These are phyloP conservation scores for Brachypodius melanocephalos DNA, from an alignment of 2,113 vertebrate species.

Conservation along the genomic window DNA sequence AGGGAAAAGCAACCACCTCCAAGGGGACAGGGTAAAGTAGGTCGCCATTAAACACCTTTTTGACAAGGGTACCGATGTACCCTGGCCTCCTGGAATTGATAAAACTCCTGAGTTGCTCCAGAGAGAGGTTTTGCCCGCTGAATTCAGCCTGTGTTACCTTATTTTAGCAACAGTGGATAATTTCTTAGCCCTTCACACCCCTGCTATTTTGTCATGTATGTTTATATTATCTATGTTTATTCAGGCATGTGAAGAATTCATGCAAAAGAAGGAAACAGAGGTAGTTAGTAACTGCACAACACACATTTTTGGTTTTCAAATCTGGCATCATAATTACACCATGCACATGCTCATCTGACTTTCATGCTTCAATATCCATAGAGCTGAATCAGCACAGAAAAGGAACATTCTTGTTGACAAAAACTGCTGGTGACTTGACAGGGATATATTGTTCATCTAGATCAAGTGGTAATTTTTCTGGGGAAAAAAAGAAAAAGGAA, in stretches of 20 bases:
- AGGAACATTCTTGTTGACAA: neutral
- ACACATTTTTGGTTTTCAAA: neutral
- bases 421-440: slow-evolving; percentile 17
- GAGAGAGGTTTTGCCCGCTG: neutral
- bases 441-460: neutral
- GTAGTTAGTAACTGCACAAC: neutral
- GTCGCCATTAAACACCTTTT: neutral
- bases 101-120: neutral
- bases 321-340: neutral
- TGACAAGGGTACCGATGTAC: neutral
- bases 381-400: slow-evolving; percentile 12
- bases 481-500: neutral
- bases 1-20: neutral
- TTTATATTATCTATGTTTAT: neutral
- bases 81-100: neutral
- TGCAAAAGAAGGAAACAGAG: neutral
- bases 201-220: neutral
- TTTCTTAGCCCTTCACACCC: neutral
- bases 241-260: neutral
- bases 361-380: neutral
- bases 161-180: neutral
- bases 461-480: slow-evolving; percentile 1
- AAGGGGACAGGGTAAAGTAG: neutral
- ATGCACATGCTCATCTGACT: neutral
- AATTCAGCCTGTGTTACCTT: neutral